phyloP scores from a whole-genome alignment of 2,797 vertebrate genomes.

The Propithecus deckenii region DNA sequence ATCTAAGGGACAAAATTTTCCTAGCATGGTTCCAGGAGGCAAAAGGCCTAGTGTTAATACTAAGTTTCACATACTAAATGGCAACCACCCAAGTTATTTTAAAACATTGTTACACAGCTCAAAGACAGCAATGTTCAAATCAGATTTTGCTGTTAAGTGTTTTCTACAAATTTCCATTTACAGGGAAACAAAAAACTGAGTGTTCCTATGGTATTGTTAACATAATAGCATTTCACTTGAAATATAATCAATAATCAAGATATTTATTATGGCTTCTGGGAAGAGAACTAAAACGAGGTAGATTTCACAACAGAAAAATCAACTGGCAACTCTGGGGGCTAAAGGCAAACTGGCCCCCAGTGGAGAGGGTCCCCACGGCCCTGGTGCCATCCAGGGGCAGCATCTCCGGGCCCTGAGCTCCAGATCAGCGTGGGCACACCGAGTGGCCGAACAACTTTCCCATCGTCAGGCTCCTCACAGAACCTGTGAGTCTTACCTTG shows the following conservation, averaged over 20 bases:
- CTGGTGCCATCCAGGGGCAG: rapidly evolving
- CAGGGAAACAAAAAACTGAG: neutral
- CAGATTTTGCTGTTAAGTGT: neutral
- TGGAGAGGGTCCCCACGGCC: rapidly evolving
- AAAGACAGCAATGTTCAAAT: neutral
- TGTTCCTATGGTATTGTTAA: rapidly evolving
- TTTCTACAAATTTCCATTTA: neutral
- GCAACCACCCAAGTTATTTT: neutral
- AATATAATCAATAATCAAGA: rapidly evolving
- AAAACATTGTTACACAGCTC: neutral
- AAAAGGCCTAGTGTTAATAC: neutral
- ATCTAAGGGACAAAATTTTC: neutral
- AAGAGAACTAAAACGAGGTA: neutral
- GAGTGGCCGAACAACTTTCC: rapidly evolving
- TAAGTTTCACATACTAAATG: neutral
- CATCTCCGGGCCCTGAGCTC: neutral
- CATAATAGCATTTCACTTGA: rapidly evolving
- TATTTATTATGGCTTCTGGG: neutral
- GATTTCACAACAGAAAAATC: neutral
- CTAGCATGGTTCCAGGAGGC: neutral
- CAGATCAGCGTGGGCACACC: rapidly evolving
- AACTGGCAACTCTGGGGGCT: neutral
- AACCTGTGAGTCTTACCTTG: neutral
- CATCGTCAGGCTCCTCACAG: rapidly evolving
- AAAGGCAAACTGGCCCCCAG: rapidly evolving